Evolutionary conservation across 2,888 invertebrate species (phyloP).

Genomic region (Drymonia ruficornis): DNA sequence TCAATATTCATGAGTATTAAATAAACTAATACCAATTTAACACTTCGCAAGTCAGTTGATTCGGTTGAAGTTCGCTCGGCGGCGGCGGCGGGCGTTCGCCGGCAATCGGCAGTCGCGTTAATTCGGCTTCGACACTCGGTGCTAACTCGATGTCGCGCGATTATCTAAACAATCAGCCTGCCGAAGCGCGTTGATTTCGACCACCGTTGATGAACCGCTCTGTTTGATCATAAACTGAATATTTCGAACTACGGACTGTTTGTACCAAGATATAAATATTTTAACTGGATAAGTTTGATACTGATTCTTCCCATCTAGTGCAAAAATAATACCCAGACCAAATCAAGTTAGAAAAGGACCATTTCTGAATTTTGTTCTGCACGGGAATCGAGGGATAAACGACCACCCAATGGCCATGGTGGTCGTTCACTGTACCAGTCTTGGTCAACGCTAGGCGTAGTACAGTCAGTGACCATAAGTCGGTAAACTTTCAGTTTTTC

Average conservation of each 20-base stretch:
- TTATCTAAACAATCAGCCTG: constrained; percentile 62
- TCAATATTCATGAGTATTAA: constrained; percentile 5
- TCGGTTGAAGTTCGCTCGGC: constrained; percentile 35
- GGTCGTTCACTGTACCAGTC: too few relatives aligned
- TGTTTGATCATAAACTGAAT: constrained; percentile 36
- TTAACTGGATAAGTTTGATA: not conserved
- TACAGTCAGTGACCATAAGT: too few relatives aligned
- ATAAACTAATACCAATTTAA: constrained; percentile 32
- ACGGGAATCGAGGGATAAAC: too few relatives aligned
- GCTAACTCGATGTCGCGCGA: constrained; percentile 58
- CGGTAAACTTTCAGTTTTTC: too few relatives aligned
- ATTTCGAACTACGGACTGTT: constrained; percentile 23
- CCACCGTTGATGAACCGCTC: constrained; percentile 48
- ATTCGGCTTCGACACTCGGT: constrained; percentile 44
- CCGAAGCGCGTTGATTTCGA: constrained; percentile 51
- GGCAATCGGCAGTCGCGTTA: constrained; percentile 46
- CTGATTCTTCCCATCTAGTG: too few relatives aligned
- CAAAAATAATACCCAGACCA: too few relatives aligned
- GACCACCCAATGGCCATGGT: too few relatives aligned
- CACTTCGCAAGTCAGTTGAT: constrained; percentile 31
- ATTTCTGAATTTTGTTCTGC: too few relatives aligned
- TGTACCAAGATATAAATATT: not conserved
- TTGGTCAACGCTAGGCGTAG: too few relatives aligned
- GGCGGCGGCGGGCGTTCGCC: constrained; percentile 22
- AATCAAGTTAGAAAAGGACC: too few relatives aligned